These are phyloP conservation scores for Diceros bicornis DNA, from an alignment of 2,797 vertebrate genomes.

Conservation along the genomic window DNA sequence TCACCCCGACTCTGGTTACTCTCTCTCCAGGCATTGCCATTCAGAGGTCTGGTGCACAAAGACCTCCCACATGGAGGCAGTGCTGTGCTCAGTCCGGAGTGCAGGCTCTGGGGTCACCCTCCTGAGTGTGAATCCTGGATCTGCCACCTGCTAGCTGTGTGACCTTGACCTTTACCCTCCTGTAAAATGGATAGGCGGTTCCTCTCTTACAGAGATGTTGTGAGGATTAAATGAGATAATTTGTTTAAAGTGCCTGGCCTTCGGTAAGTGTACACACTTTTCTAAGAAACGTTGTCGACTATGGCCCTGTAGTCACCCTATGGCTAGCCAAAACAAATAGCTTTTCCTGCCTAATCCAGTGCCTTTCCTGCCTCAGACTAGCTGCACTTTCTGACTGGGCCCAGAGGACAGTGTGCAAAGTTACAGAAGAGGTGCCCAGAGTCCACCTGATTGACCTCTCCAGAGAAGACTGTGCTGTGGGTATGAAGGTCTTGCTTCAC, in stretches of 20 bases:
- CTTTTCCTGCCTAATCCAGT: not conserved
- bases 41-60: not conserved
- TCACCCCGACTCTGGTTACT: not conserved
- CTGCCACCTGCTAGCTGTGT: not conserved
- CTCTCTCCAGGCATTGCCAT: not conserved
- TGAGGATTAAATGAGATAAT: not conserved
- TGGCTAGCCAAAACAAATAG: not conserved
- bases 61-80: not conserved
- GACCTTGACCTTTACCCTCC: not conserved
- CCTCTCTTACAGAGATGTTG: not conserved
- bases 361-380: not conserved
- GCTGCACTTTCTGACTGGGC: not conserved
- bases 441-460: not conserved
- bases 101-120: not conserved
- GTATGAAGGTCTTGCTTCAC: not conserved
- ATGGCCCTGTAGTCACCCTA: not conserved
- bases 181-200: not conserved
- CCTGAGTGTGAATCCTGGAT: not conserved
- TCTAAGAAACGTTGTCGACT: not conserved
- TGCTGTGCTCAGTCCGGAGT: not conserved
- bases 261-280: not conserved
- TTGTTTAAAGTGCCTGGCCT: constrained; percentile 30
- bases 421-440: not conserved
- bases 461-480: not conserved
- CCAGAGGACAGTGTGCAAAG: not conserved